phyloP scores from a whole-genome alignment of 2,113 vertebrate genomes.

The Piliocolobus tephrosceles region DNA sequence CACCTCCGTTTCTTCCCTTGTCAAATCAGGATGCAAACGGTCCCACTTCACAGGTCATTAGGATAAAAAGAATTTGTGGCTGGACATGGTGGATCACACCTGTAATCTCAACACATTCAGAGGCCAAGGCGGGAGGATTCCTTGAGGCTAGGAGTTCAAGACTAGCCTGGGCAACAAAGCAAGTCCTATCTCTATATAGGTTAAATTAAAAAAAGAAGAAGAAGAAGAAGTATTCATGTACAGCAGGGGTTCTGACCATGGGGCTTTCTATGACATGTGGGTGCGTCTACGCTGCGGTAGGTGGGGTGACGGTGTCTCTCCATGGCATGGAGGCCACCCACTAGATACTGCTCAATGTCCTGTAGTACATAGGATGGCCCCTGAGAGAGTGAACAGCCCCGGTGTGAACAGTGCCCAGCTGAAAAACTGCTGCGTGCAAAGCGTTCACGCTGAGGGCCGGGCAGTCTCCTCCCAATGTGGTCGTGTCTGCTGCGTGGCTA shows the following conservation, averaged over 20 bases:
- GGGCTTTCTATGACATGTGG: not conserved
- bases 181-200: too few species aligned
- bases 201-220: not conserved
- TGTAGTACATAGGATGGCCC: not conserved
- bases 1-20: not conserved
- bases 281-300: too few species aligned
- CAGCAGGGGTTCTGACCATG: not conserved
- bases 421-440: not conserved
- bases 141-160: not conserved
- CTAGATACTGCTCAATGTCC: too few species aligned
- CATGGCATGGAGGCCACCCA: not conserved
- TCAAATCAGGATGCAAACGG: not conserved
- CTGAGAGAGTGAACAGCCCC: not conserved
- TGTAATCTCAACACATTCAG: not conserved
- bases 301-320: not conserved
- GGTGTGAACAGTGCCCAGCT: accelerated
- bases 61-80: not conserved
- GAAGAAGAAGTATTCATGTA: not conserved
- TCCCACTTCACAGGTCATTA: not conserved
- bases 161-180: not conserved
- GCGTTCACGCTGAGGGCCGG: accelerated
- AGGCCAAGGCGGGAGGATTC: not conserved
- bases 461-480: accelerated
- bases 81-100: not conserved
- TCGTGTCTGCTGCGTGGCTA: not conserved